Base-by-base conservation (phyloP, 2,113 vertebrate genomes). In the Lagopus leucura region DNA sequence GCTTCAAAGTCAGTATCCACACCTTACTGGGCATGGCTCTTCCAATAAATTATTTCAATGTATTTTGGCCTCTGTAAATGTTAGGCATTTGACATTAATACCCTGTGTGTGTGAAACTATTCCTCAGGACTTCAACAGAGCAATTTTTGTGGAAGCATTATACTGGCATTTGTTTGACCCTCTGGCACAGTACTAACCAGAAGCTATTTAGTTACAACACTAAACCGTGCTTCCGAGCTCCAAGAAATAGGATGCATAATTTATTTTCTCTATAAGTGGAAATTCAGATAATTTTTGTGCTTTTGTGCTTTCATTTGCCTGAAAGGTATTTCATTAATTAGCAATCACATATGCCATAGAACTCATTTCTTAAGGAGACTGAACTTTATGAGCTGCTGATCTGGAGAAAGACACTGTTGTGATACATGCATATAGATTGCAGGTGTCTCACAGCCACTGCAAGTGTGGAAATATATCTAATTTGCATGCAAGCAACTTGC, bases 261-360 rank as follows among this genome's bases (percentile, higher is more conserved):
- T 94, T 93, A 74, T 93, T 91, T 93, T 91, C 76, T 65, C 57
- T 88, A 30, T 67, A 67, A 89, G 38, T 7, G 57, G 73, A 70
- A 84, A 43, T 71, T 83, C 60, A 83, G 92, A 70, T 38, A 27
- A 52, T 57, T 93, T 42, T 38, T 74, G 67, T 77, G 75, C n/a
- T 89, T 94, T 82, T 94, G 54, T 70, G 64, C 75, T 86, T 89
- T 89, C 79, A 88, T 60, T 81, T 92, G 43, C 87, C 84, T 89
- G 13, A 67, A 87, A 94, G 89, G 57, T 34, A 69, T 89, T 89
- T 94, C 82, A 87, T 93, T 89, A 96, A 96, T 82, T 91, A 94
- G 82, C 32, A 86, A 94, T 86, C 67, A 74, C 79, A 89, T 80
- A 80, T 0, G 1, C 69, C 81, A 79, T 2, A 92, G 50, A 95